A percentile compares a stretch with the other conserved stretches of the same genome.
phyloP scores from a whole-genome alignment of 2,797 vertebrate species.

The Lagodon rhomboides region DNA sequence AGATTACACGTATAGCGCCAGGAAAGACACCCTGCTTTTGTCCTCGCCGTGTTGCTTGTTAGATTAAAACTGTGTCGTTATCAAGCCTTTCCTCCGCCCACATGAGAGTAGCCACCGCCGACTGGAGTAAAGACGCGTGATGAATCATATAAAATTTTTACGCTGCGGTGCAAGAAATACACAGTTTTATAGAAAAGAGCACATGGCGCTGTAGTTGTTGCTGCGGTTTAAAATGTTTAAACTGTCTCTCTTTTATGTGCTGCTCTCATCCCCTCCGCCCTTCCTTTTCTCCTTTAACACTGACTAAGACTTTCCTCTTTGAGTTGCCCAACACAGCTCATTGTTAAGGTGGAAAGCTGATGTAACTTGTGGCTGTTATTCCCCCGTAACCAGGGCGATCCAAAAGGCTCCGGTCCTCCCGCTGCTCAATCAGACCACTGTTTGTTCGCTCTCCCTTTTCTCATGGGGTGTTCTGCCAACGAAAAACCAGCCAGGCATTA shows the following conservation, averaged over 20 bases:
- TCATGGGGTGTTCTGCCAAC: constrained; percentile 58
- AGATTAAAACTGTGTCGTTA: constrained; percentile 47
- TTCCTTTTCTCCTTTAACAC: constrained; percentile 1
- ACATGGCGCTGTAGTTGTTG: constrained; percentile 10
- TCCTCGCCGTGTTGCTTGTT: constrained; percentile 40
- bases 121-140: constrained; percentile 8
- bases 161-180: neutral
- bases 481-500: constrained; percentile 52
- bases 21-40: constrained; percentile 44
- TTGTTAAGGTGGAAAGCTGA: constrained; percentile 59
- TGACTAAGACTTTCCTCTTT: constrained; percentile 28
- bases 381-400: constrained; percentile 62
- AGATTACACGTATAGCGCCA: constrained; percentile 47
- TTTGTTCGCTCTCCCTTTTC: constrained; percentile 64
- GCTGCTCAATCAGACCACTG: constrained; percentile 63
- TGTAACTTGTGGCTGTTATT: constrained; percentile 66
- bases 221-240: constrained; percentile 20
- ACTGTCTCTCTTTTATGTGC: constrained; percentile 12
- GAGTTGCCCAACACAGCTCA: constrained; percentile 36
- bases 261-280: constrained; percentile 3
- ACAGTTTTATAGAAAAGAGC: constrained; percentile 8
- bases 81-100: constrained; percentile 39
- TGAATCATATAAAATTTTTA: constrained; percentile 35
- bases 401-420: constrained; percentile 52
- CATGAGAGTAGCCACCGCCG: constrained; percentile 23